phyloP scores from a whole-genome alignment of 2,888 invertebrate species.

The Brassicogethes aeneus region DNA sequence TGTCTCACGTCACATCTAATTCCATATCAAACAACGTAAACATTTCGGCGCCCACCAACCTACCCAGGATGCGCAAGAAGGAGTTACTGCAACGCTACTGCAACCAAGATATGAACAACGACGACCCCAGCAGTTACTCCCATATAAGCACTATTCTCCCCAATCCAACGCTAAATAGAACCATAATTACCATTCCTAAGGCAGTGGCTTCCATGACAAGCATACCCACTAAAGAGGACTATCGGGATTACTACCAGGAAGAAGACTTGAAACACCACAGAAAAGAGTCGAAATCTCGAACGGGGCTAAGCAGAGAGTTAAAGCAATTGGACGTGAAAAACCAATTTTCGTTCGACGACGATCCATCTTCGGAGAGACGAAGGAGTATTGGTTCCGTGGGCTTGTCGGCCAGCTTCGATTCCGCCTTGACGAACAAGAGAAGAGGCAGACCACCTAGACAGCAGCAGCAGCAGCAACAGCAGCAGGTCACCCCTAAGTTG shows the following conservation, averaged over 20 bases:
- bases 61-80: slow-evolving; percentile 83
- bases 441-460: slow-evolving; percentile 36
- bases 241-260: slow-evolving; percentile 47
- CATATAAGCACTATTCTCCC: slow-evolving; percentile 42
- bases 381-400: slow-evolving; percentile 42
- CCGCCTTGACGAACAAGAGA: slow-evolving; percentile 30
- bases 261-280: slow-evolving; percentile 55
- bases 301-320: slow-evolving; percentile 50
- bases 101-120: slow-evolving; percentile 80
- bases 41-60: slow-evolving; percentile 45
- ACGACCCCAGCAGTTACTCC: slow-evolving; percentile 50
- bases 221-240: slow-evolving; percentile 79
- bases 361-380: slow-evolving; percentile 43
- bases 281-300: slow-evolving; percentile 46
- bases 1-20: slow-evolving; percentile 40
- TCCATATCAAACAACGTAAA: slow-evolving; percentile 40
- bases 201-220: slow-evolving; percentile 83
- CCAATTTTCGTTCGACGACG: slow-evolving; percentile 44
- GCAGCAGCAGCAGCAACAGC: slow-evolving; percentile 26
- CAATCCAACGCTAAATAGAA: slow-evolving; percentile 53
- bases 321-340: slow-evolving; percentile 46
- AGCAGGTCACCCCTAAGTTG: slow-evolving; percentile 53
- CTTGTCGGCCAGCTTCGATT: slow-evolving; percentile 24
- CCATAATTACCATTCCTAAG: slow-evolving; percentile 76
- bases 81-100: slow-evolving; percentile 77